Base-by-base conservation (phyloP, 2,888 invertebrate genomes). In the Ophioninae sp. region DNA sequence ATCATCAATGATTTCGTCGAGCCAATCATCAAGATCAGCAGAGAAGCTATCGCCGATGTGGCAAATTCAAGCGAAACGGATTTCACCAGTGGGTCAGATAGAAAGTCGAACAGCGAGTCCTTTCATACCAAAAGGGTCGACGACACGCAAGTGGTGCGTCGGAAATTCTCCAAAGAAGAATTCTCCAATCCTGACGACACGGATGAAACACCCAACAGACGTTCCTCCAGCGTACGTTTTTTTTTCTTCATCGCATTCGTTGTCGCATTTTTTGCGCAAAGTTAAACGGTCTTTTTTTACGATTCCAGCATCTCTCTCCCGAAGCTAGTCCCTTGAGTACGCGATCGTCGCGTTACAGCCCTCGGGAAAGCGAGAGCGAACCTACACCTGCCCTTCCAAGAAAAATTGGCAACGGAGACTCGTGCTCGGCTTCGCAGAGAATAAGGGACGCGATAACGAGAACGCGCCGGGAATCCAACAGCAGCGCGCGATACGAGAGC, bases 271-370 rank as follows among this genome's bases (percentile, higher is more conserved):
- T 30, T 30, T 3, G 30, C 3, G 30, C 30, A 30, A 59, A 64
- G 30, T 23, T 10, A 5, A 30, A 51, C 17, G n/a, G 30, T 3
- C n/a, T 30, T 58, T 77, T 72, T 22, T 7, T 41, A 39, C 73
- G 9, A 79, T 88, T 86, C 39, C 84, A 92, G 92, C 92, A 93
- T 83, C 85, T 92, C 59, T 93, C 93, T 13, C 93, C 93, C 8
- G 93, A 93, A 85, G 93, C 92, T 13, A 93, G 93, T 87, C 93
- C 93, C 44, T 73, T 93, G 79, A 93, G 93, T 73, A 93, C 93
- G 5, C 89, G 92, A 79, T 93, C 93, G 0, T 93, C 93, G 8
- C 90, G 90, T 65, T 93, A 93, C 85, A 93, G 93, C 87, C 92
- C 93, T 2, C 90, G 93, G 20, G 93, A 93, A 85, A 93, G 93